phyloP scores from a whole-genome alignment of 2,113 vertebrate species.

The Pedetes capensis region DNA sequence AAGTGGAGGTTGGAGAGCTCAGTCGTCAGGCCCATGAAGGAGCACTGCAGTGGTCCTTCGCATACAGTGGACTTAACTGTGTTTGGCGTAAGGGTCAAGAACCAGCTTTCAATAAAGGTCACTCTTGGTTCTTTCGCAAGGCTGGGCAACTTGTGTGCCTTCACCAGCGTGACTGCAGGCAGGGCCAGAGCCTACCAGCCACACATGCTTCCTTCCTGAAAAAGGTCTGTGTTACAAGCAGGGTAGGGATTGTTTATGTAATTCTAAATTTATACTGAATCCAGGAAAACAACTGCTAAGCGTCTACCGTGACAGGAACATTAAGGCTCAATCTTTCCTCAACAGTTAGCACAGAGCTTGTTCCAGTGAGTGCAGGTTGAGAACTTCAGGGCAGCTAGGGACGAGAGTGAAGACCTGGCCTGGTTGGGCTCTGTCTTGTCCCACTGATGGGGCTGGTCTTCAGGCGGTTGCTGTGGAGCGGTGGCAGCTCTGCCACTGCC shows the following conservation, averaged over 20 bases:
- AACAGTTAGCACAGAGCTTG: accelerated
- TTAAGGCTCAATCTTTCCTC: background rate
- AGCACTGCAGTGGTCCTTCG: accelerated
- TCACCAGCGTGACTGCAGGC: accelerated
- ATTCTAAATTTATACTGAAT: background rate
- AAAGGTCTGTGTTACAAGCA: background rate
- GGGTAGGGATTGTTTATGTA: background rate
- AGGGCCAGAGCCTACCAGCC: background rate
- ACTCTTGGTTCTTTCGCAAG: background rate
- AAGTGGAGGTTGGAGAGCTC: accelerated
- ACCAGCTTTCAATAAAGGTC: background rate
- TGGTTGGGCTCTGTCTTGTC: accelerated
- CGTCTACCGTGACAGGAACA: background rate
- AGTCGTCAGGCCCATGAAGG: no score
- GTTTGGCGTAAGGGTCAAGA: background rate
- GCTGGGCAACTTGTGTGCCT: accelerated
- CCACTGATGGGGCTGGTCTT: accelerated
- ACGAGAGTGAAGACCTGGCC: accelerated
- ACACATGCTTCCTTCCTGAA: background rate
- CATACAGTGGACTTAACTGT: accelerated
- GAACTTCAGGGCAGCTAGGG: background rate
- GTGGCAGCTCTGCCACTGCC: accelerated
- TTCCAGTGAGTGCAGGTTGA: background rate
- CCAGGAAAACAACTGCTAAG: background rate
- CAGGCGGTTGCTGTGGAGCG: background rate